These are phyloP conservation scores for Pachydiplax longipennis DNA, from an alignment of 2,888 invertebrate species.

Conservation along the genomic window DNA sequence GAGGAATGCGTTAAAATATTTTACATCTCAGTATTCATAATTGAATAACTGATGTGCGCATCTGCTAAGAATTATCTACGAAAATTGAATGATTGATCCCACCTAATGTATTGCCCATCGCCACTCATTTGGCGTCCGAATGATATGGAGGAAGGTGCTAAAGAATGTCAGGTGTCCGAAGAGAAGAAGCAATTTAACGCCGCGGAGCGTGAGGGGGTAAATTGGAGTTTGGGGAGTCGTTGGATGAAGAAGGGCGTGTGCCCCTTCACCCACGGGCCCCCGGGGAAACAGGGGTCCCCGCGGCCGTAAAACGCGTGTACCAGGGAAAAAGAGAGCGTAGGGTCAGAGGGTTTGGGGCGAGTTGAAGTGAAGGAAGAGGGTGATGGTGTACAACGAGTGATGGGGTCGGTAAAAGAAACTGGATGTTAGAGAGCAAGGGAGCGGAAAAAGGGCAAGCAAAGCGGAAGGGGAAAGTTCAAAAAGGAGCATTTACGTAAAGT, in stretches of 20 bases:
- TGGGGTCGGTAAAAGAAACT: background rate
- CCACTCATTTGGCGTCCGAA: background rate
- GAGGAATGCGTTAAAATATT: too few species aligned
- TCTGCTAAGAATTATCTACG: too few species aligned
- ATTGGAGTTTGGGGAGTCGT: slow-evolving; percentile 35
- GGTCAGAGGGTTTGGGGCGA: background rate
- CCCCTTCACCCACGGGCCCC: background rate
- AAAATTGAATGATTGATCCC: too few species aligned
- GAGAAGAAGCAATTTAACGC: background rate
- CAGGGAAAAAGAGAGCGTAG: background rate
- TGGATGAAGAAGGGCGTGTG: background rate
- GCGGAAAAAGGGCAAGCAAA: background rate
- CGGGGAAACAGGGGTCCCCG: slow-evolving; percentile 6
- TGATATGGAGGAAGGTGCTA: background rate
- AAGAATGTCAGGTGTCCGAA: background rate
- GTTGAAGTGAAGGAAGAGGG: background rate
- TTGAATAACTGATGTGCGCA: too few species aligned
- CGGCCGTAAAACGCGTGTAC: background rate
- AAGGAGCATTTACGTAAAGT: background rate
- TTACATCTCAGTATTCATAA: too few species aligned
- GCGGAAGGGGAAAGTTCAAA: background rate
- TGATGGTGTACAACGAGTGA: background rate
- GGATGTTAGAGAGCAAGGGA: background rate
- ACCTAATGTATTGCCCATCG: too few species aligned
- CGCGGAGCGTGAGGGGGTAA: background rate